Conservation (phyloP, 2,113 vertebrate species). For the Tragelaphus imberbis region DNA sequence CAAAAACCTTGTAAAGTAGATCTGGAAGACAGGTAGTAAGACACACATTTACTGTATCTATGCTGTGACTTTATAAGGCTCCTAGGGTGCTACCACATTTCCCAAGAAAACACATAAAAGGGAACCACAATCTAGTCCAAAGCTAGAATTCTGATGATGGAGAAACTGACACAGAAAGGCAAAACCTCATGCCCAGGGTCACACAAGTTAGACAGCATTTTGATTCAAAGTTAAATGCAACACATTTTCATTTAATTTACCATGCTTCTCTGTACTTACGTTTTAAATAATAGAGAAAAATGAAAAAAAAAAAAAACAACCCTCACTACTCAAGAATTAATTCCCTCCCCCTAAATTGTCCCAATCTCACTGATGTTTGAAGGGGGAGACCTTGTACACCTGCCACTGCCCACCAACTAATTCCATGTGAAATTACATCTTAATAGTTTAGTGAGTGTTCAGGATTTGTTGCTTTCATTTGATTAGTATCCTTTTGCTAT, state of each 20-base stretch:
- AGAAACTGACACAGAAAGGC: background rate
- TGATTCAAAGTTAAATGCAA: background rate
- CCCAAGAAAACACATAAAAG: background rate
- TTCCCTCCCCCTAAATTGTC: background rate
- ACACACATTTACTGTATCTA: background rate
- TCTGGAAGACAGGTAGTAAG: background rate
- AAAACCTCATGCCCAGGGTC: background rate
- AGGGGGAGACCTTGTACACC: background rate
- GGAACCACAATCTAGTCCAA: background rate
- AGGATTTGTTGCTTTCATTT: background rate
- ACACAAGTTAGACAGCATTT: background rate
- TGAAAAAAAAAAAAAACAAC: background rate
- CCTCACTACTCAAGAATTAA: background rate
- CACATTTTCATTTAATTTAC: background rate
- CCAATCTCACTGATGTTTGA: background rate
- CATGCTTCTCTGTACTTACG: background rate
- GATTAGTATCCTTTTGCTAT: background rate
- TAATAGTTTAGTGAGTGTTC: background rate
- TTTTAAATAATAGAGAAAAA: background rate
- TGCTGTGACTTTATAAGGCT: background rate
- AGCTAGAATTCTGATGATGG: background rate
- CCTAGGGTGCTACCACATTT: background rate
- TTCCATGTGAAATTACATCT: background rate
- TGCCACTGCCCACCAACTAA: background rate
- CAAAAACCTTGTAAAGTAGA: background rate